These are phyloP conservation scores for Nephrotoma flavescens DNA, from an alignment of 2,888 invertebrate genomes.

Conservation along the genomic window DNA sequence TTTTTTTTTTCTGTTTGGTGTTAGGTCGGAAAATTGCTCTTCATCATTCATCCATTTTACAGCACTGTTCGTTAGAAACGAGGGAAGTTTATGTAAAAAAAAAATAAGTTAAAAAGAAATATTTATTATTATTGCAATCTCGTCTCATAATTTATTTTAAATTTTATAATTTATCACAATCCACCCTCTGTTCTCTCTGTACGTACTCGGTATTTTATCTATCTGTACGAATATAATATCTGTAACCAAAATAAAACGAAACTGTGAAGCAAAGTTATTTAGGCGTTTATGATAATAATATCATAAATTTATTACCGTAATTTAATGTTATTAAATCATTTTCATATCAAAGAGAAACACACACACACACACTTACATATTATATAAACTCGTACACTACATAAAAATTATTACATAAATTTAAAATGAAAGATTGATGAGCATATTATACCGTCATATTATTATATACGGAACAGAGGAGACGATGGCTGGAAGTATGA, in stretches of 20 bases:
- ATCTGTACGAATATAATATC: not conserved
- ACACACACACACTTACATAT: not conserved
- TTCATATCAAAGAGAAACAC: not conserved
- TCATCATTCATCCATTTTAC: not conserved
- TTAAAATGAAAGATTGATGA: not conserved
- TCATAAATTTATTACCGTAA: not conserved
- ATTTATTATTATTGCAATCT: not conserved
- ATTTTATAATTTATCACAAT: not conserved
- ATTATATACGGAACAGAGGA: not conserved
- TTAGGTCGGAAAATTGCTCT: not conserved
- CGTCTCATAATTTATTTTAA: not conserved
- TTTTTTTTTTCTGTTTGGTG: not conserved
- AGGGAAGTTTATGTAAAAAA: not conserved
- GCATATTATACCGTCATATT: not conserved
- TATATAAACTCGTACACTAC: not conserved
- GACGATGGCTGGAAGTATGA: not conserved
- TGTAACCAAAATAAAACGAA: not conserved
- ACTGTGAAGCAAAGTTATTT: not conserved
- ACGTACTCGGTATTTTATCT: not conserved
- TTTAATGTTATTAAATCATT: not conserved
- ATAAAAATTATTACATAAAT: not conserved
- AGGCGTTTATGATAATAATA: not conserved
- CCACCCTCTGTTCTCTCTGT: not conserved
- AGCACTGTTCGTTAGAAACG: not conserved
- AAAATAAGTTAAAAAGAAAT: not conserved